Evolutionary conservation across 2,113 vertebrate species (phyloP), one percentile per base, ranked within the genome.

Genomic region (Cervus canadensis): DNA sequence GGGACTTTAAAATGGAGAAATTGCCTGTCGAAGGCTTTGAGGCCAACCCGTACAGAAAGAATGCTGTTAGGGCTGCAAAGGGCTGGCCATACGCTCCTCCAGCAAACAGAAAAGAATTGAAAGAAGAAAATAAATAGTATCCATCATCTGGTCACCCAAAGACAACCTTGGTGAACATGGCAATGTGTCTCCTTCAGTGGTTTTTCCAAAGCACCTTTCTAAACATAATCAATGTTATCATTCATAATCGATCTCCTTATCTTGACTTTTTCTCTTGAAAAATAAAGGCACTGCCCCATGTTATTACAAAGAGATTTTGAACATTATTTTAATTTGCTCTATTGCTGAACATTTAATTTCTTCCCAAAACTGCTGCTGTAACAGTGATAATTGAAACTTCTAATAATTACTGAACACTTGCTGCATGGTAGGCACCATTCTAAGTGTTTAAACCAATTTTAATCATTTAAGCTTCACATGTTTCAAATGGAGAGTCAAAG

Each of bases 1-100:
- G 74, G 93, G 60, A 82, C 30, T 81, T n/a, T 28, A 30, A 88
- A 95, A 89, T 83, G 78, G 50, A 92, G 67, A 96, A 71, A 67
- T 79, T 33, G 85, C 52, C 90, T 25, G 2, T 43, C 7, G 5
- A 30, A 40, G 21, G 48, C 50, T 33, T 17, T 6, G 45, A 81
- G 71, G 28, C 88, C 59, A 78, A 64, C 2, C 28, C 71, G 30
- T 94, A 2, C 21, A 56, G 13, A 62, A 79, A 87, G 2, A 28
- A 9, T 57, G 13, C 10, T 60, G 17, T 62, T 17, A 33, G 28
- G 33, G 17, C 12, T 25, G 2, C 40, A 9, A 15, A 40, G 28
- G 16, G 7, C 16, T 64, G 7, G 21, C 14, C 50, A 9, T 12
- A 1, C 2, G 6, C 28, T 50, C 57, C 85, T 25, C 7, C 21